Percentiles rank a stretch among this genome's conserved stretches.
Conservation (phyloP, 1,140 invertebrate species). For the Tetramorium alpestre region DNA sequence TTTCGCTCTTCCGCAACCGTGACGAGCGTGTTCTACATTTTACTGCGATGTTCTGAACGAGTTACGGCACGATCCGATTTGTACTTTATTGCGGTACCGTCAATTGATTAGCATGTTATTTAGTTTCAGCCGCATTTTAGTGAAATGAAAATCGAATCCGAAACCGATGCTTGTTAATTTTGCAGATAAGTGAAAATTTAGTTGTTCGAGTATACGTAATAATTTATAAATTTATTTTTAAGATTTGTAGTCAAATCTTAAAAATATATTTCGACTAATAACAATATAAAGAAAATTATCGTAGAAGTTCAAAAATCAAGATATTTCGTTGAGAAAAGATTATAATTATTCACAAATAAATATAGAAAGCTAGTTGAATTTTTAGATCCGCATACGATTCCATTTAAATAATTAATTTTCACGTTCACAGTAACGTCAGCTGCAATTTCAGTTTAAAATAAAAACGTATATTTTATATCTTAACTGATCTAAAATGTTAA, state of each 20-base stretch:
- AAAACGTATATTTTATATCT: slow-evolving; percentile 4
- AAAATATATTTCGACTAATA: background rate
- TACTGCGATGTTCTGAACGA: background rate
- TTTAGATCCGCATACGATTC: background rate
- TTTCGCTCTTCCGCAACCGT: background rate
- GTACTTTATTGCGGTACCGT: background rate
- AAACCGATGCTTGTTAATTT: background rate
- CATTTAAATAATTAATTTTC: no score
- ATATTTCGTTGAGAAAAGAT: background rate
- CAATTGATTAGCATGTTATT: slow-evolving; percentile 15
- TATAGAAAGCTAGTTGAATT: background rate
- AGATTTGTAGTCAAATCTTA: background rate
- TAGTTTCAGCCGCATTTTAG: background rate
- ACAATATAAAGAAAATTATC: background rate
- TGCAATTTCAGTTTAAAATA: background rate
- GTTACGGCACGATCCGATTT: background rate
- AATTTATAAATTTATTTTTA: background rate
- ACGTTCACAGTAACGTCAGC: background rate
- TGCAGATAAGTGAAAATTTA: background rate
- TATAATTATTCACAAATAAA: background rate
- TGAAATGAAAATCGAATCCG: background rate
- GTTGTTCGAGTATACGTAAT: background rate
- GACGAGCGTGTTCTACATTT: slow-evolving; percentile 22
- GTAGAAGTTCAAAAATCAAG: background rate
- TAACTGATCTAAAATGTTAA: background rate